phyloP scores from a whole-genome alignment of 2,888 invertebrate genomes.

The Hermodice carunculata region DNA sequence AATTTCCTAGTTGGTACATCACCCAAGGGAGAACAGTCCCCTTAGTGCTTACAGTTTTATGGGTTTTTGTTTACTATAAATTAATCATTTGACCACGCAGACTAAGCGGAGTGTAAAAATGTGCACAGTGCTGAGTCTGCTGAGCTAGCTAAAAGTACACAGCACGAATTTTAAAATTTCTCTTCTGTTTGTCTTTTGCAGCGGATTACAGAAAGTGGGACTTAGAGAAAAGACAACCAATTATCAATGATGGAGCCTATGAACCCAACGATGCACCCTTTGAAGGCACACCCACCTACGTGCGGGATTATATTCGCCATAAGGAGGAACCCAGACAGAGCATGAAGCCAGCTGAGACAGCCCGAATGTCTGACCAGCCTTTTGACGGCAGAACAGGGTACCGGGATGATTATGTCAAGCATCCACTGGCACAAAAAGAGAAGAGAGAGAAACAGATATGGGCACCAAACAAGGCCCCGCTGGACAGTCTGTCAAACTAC shows the following conservation, averaged over 20 bases:
- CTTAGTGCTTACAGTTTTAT: too few species aligned
- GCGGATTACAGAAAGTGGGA: slow-evolving; percentile 49
- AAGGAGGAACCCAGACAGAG: slow-evolving; percentile 52
- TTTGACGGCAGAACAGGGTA: slow-evolving; percentile 66
- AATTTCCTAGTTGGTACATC: too few species aligned
- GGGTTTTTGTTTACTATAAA: too few species aligned
- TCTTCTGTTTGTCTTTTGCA: not conserved
- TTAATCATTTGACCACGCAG: too few species aligned
- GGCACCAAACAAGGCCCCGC: slow-evolving; percentile 51
- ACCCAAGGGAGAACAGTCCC: too few species aligned
- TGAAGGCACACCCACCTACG: slow-evolving; percentile 65
- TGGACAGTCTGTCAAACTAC: slow-evolving; percentile 64
- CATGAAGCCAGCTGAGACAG: slow-evolving; percentile 60
- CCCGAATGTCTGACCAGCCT: slow-evolving; percentile 58
- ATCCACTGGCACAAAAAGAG: slow-evolving; percentile 57
- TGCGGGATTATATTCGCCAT: slow-evolving; percentile 59
- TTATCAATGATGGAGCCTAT: slow-evolving; percentile 20
- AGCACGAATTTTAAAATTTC: not conserved
- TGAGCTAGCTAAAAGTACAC: too few species aligned
- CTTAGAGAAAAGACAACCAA: slow-evolving; percentile 33
- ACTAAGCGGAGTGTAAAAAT: too few species aligned
- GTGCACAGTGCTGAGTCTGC: too few species aligned
- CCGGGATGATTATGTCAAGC: slow-evolving; percentile 61
- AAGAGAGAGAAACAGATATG: slow-evolving; percentile 53
- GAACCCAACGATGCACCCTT: slow-evolving; percentile 60